Evolutionary conservation across 2,113 vertebrate genomes (phyloP).

Genomic region (Nothocercus julius): DNA sequence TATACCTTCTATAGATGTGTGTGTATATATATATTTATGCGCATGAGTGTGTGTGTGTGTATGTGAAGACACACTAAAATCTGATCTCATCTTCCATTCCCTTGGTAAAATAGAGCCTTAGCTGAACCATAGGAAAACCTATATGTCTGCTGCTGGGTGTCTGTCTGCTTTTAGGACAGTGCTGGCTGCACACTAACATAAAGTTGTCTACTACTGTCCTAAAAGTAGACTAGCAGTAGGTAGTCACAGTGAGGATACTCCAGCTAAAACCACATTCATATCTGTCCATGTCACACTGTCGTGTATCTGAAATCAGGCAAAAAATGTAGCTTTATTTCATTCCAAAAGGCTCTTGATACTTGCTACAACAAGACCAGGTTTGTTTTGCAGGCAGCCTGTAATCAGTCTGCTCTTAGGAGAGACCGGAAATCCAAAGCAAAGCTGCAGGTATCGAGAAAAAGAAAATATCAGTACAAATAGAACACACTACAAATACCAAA

Average conservation of each 20-base stretch:
- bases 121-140: neutral
- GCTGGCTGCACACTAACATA: neutral
- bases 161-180: neutral
- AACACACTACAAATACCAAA: neutral
- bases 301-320: neutral
- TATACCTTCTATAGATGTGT: too few relatives aligned
- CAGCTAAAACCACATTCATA: neutral
- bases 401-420: neutral
- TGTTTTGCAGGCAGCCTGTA: neutral
- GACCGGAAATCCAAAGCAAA: neutral
- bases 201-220: too few relatives aligned
- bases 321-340: neutral
- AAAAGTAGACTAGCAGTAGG: neutral
- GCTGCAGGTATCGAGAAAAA: neutral
- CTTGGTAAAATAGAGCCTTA: fast-evolving
- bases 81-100: neutral
- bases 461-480: neutral
- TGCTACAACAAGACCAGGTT: neutral
- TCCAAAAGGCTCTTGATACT: neutral
- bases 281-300: fast-evolving
- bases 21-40: too few relatives aligned
- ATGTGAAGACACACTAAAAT: neutral
- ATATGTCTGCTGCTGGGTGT: neutral
- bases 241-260: fast-evolving
- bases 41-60: too few relatives aligned